These are phyloP conservation scores for Melieria crassipennis DNA, from an alignment of 2,888 invertebrate species.

Conservation along the genomic window DNA sequence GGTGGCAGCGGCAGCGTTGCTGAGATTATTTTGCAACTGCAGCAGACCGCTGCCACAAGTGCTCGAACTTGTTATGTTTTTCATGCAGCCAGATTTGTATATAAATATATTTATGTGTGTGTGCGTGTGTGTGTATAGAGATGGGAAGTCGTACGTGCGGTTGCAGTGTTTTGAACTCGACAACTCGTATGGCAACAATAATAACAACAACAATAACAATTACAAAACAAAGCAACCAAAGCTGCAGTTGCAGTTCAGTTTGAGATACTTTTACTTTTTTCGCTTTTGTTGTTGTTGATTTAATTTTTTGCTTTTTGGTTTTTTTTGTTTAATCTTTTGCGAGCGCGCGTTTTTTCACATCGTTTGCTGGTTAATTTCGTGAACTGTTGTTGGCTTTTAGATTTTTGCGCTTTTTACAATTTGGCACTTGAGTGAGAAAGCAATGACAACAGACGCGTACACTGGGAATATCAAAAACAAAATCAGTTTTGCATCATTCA, in stretches of 20 bases:
- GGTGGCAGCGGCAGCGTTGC: slow-evolving; percentile 41
- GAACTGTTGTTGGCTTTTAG: no score
- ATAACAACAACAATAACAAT: no score
- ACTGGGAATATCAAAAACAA: no score
- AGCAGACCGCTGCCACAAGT: slow-evolving; percentile 62
- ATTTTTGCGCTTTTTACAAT: no score
- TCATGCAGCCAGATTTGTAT: slow-evolving; percentile 50
- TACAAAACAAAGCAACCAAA: no score
- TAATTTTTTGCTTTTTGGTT: background rate
- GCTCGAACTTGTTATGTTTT: slow-evolving; percentile 62
- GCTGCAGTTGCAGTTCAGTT: background rate
- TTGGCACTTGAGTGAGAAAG: no score
- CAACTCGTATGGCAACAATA: no score
- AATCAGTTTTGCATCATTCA: no score
- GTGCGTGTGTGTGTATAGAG: background rate
- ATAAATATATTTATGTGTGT: background rate
- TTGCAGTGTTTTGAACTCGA: slow-evolving; percentile 4
- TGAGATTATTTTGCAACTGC: slow-evolving; percentile 61
- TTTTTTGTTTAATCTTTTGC: background rate
- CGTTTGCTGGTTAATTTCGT: no score
- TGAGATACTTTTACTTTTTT: slow-evolving; percentile 22
- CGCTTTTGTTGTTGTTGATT: background rate
- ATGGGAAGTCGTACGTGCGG: background rate
- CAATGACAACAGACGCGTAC: no score
- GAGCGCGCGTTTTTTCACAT: no score